A percentile compares a stretch with the other conserved stretches of the same genome.
Evolutionary conservation across 2,888 invertebrate species (phyloP).

Genomic region (Plagiodera versicolora): DNA sequence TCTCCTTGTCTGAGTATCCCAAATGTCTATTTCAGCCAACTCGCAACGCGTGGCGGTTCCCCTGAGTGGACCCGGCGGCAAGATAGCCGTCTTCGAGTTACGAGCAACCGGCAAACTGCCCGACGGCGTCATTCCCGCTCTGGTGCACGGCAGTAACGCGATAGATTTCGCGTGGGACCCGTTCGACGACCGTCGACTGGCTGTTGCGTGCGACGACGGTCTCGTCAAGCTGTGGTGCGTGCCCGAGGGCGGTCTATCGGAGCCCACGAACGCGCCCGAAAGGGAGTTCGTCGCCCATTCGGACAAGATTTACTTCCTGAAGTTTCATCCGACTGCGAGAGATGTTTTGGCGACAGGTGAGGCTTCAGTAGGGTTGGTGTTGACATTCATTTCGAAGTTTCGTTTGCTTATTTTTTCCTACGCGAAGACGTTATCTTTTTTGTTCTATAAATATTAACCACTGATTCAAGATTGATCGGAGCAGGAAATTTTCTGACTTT

Average conservation of each 20-base stretch:
- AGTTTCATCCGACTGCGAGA: constrained; percentile 86
- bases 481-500: too few relatives aligned
- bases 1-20: too few relatives aligned
- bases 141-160: constrained; percentile 86
- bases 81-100: constrained; percentile 83
- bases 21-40: constrained; percentile 70
- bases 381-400: neutral
- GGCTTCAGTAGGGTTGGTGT: too few relatives aligned
- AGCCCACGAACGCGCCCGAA: constrained; percentile 77
- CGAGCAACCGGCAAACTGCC: constrained; percentile 68
- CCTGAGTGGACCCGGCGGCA: constrained; percentile 86
- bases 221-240: constrained; percentile 50
- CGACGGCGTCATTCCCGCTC: constrained; percentile 81
- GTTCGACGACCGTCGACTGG: constrained; percentile 70
- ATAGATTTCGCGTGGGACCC: constrained; percentile 97
- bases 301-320: constrained; percentile 89
- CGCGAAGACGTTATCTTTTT: too few relatives aligned
- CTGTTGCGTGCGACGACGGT: constrained; percentile 91
- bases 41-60: constrained; percentile 87
- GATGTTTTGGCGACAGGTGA: constrained; percentile 78
- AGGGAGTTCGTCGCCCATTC: constrained; percentile 75
- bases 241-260: constrained; percentile 59
- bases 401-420: too few relatives aligned
- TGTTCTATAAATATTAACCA: too few relatives aligned
- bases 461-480: too few relatives aligned